A percentile compares a stretch with the other conserved stretches of the same genome.
These are phyloP conservation scores for Cetonia aurata DNA, from an alignment of 2,888 invertebrate species.

Conservation along the genomic window DNA sequence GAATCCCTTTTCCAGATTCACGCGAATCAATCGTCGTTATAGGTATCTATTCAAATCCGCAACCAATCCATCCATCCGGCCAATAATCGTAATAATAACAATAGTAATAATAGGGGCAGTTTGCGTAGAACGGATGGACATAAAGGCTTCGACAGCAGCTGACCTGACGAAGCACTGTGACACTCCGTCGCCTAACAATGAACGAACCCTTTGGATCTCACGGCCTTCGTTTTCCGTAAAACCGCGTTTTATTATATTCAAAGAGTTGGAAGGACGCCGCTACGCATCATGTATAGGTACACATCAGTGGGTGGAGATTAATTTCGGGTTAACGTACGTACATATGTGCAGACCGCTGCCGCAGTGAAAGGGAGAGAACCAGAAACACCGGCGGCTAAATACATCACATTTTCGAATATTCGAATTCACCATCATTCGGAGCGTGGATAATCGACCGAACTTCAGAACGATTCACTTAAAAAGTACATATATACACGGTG, in stretches of 20 bases:
- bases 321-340: background rate
- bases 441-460: conserved; percentile 22
- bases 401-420: conserved; percentile 29
- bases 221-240: conserved; percentile 26
- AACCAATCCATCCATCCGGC: background rate
- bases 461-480: conserved; percentile 10
- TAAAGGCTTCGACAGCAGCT: conserved; percentile 26
- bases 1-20: too few relatives aligned
- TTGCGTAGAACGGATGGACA: background rate
- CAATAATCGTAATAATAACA: background rate
- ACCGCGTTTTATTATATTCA: conserved; percentile 3
- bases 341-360: background rate
- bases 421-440: conserved; percentile 21
- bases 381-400: background rate
- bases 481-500: background rate
- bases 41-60: too few relatives aligned
- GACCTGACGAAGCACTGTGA: conserved; percentile 3
- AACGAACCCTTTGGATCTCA: conserved; percentile 21
- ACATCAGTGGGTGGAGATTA: conserved; percentile 18
- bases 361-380: background rate
- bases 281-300: background rate
- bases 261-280: background rate
- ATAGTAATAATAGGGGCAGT: background rate
- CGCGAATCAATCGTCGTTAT: too few relatives aligned
- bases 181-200: conserved; percentile 13